These are phyloP conservation scores for Prenolepis imparis DNA, from an alignment of 2,888 invertebrate species.

Conservation along the genomic window DNA sequence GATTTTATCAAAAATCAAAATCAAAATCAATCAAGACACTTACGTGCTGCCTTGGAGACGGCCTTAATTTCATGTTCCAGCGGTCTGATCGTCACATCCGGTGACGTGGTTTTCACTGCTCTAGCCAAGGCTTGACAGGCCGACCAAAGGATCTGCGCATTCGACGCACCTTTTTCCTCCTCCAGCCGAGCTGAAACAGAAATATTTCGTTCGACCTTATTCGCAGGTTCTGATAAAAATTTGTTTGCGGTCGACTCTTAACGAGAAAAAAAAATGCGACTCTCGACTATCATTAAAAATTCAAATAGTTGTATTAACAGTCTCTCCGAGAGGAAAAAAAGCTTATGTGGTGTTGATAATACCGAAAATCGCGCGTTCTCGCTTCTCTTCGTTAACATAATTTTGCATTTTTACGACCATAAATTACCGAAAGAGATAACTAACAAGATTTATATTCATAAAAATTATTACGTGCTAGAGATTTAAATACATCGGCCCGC, in stretches of 20 bases:
- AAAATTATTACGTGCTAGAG: background rate
- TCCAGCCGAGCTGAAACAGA: conserved; percentile 89
- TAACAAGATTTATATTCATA: conserved; percentile 5
- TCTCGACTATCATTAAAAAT: conserved; percentile 17
- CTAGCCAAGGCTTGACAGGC: conserved; percentile 95
- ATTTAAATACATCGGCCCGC: background rate
- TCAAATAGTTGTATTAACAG: conserved; percentile 33
- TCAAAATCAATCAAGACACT: conserved; percentile 73
- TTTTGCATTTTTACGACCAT: conserved; percentile 36
- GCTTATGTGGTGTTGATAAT: conserved; percentile 2
- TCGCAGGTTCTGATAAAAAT: background rate
- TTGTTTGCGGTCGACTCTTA: background rate
- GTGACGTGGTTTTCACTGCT: conserved; percentile 90
- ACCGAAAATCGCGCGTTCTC: background rate
- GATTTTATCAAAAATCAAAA: too few species aligned
- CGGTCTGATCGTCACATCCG: conserved; percentile 88
- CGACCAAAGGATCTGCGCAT: conserved; percentile 97
- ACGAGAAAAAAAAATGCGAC: background rate
- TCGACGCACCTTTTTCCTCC: conserved; percentile 91
- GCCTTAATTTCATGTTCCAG: conserved; percentile 91
- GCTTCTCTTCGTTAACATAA: conserved; percentile 30
- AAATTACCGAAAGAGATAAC: conserved; percentile 36
- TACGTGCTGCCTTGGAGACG: conserved; percentile 92
- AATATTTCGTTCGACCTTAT: background rate
- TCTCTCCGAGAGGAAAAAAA: background rate